Conservation (phyloP, 2,113 vertebrate genomes). For the Origma solitaria region DNA sequence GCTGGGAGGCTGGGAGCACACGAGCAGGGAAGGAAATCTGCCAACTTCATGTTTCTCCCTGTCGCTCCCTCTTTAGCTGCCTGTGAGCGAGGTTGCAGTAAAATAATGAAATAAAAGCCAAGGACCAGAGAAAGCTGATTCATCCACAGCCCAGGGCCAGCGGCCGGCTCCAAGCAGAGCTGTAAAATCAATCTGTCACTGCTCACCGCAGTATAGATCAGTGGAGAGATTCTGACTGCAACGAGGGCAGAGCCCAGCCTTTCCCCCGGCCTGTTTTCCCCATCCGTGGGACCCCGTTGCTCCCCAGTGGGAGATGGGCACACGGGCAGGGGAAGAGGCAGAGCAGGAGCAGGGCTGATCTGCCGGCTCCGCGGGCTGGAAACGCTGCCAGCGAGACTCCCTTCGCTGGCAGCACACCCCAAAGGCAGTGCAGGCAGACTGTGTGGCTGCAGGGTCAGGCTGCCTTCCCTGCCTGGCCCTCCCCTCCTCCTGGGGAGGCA, state of each 20-base stretch:
- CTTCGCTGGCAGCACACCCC: not conserved
- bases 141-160: slow-evolving; percentile 69
- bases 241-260: slow-evolving; percentile 17
- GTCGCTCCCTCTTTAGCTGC: slow-evolving; percentile 30
- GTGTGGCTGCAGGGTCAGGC: no score
- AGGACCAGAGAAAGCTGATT: slow-evolving; percentile 72
- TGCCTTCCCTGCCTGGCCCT: not conserved
- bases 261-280: not conserved
- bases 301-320: not conserved
- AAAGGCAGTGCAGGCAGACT: not conserved
- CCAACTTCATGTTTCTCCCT: not conserved
- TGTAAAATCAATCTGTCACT: slow-evolving; percentile 72
- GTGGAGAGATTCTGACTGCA: slow-evolving; percentile 54
- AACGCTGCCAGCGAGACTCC: not conserved
- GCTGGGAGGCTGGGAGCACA: slow-evolving; percentile 2
- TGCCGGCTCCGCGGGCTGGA: fast-evolving
- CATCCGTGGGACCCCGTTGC: not conserved
- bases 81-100: slow-evolving; percentile 48
- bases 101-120: slow-evolving; percentile 69
- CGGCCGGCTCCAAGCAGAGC: slow-evolving; percentile 60
- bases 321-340: not conserved
- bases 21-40: not conserved
- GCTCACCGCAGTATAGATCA: slow-evolving; percentile 67
- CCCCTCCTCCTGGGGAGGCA: not conserved
- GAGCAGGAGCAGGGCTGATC: not conserved